Evolutionary conservation across 1,140 invertebrate genomes (phyloP).

Genomic region (Helicorthomorpha holstii): DNA sequence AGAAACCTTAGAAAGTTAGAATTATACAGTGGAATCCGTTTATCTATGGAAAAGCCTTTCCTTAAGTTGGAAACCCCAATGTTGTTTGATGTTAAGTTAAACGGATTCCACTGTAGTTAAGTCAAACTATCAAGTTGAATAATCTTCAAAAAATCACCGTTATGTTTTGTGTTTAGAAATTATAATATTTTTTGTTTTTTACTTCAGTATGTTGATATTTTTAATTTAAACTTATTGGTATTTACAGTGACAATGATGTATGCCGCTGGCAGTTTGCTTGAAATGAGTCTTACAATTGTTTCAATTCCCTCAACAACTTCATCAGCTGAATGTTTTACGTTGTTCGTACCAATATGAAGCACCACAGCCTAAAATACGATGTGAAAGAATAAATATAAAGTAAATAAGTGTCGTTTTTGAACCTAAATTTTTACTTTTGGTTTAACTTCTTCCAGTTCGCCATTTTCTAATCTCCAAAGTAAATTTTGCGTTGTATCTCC

Average conservation of each 20-base stretch:
- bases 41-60: too few species aligned
- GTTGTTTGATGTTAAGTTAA: too few species aligned
- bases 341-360: constrained; percentile 70
- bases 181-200: too few species aligned
- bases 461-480: constrained; percentile 71
- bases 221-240: constrained; percentile 11
- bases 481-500: constrained; percentile 73
- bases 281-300: constrained; percentile 51
- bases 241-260: constrained; percentile 68
- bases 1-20: too few species aligned
- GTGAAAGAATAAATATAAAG: constrained; percentile 1
- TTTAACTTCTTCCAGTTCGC: constrained; percentile 67
- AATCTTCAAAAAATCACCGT: too few species aligned
- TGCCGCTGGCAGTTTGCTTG: constrained; percentile 52
- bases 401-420: not conserved
- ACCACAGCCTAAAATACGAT: constrained; percentile 51
- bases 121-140: too few species aligned
- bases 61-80: too few species aligned
- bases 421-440: constrained; percentile 44
- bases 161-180: too few species aligned
- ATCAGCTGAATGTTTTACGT: constrained; percentile 52
- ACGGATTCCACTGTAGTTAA: too few species aligned
- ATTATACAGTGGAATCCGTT: too few species aligned
- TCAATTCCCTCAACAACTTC: constrained; percentile 62
- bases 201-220: not conserved